Conservation (phyloP, 2,113 vertebrate species). For the Odontophorus gujanensis region DNA sequence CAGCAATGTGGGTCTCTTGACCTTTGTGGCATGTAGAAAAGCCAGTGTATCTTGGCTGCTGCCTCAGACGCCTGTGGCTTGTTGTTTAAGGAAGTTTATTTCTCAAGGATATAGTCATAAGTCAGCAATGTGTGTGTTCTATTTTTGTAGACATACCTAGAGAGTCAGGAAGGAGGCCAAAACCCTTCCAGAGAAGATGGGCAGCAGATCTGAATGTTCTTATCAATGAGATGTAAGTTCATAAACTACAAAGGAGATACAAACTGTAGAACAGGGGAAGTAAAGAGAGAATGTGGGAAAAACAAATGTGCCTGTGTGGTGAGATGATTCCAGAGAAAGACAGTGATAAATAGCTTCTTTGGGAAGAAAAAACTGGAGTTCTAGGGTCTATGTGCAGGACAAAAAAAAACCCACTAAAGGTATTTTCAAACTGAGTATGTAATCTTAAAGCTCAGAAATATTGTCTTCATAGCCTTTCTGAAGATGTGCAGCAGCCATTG, state of each 20-base stretch:
- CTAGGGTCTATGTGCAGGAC: neutral
- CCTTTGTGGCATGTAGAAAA: slow-evolving; percentile 67
- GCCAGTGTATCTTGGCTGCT: slow-evolving; percentile 55
- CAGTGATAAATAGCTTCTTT: neutral
- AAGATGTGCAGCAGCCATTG: neutral
- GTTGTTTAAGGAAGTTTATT: slow-evolving; percentile 63
- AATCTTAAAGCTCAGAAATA: neutral
- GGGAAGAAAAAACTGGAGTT: neutral
- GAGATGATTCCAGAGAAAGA: neutral
- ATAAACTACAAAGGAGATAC: neutral
- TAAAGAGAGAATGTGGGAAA: neutral
- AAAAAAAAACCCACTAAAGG: neutral
- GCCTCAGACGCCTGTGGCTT: slow-evolving; percentile 46
- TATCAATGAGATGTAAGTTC: slow-evolving; percentile 41
- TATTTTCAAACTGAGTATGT: neutral
- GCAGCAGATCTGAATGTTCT: slow-evolving; percentile 38
- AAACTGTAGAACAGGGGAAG: neutral
- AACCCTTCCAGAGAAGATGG: slow-evolving; percentile 25
- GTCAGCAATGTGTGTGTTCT: slow-evolving; percentile 46
- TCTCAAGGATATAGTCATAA: slow-evolving; percentile 52
- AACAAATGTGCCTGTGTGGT: neutral
- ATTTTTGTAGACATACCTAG: slow-evolving; percentile 64
- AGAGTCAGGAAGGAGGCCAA: slow-evolving; percentile 61
- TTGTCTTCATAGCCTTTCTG: neutral
- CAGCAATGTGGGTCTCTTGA: slow-evolving; percentile 13